phyloP scores from a whole-genome alignment of 2,113 vertebrate genomes.

The Pangasianodon gigas region DNA sequence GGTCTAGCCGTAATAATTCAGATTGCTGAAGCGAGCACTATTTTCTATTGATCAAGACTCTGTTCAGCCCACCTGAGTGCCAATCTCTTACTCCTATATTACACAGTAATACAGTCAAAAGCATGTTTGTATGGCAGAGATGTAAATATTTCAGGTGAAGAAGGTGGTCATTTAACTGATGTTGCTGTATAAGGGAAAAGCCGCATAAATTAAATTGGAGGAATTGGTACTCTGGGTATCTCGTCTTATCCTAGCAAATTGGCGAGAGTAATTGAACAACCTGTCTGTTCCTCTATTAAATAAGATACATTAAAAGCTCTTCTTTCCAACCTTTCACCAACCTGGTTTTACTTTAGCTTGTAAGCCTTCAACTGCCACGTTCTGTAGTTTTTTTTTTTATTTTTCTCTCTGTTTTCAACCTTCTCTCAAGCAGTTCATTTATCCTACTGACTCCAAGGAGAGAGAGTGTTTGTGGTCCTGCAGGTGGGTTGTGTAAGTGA shows the following conservation, averaged over 20 bases:
- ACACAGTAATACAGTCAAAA: not conserved
- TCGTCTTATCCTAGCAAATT: slow-evolving; percentile 23
- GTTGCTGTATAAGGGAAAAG: slow-evolving; percentile 47
- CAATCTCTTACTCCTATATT: not conserved
- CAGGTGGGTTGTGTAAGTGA: slow-evolving; percentile 30
- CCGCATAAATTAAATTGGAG: slow-evolving; percentile 61
- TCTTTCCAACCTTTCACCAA: not conserved
- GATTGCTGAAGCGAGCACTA: slow-evolving; percentile 16
- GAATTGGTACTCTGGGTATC: slow-evolving; percentile 44
- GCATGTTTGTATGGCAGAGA: not conserved
- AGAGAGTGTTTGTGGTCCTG: slow-evolving; percentile 37
- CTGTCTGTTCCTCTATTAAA: not conserved
- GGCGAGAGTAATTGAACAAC: slow-evolving; percentile 32
- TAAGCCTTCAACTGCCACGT: not conserved
- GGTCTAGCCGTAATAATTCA: slow-evolving; percentile 11
- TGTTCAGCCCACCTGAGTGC: not conserved
- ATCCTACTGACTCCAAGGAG: slow-evolving; percentile 21
- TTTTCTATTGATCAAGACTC: slow-evolving; percentile 31
- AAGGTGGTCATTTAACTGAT: slow-evolving; percentile 52
- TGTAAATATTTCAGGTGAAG: not conserved
- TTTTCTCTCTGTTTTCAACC: slow-evolving; percentile 35
- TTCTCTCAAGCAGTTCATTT: slow-evolving; percentile 20
- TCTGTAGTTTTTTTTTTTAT: not conserved
- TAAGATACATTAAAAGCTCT: not conserved
- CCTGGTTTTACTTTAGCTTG: not conserved